Base-by-base conservation (phyloP, 2,888 invertebrate species). In the Drosophila meridiana region DNA sequence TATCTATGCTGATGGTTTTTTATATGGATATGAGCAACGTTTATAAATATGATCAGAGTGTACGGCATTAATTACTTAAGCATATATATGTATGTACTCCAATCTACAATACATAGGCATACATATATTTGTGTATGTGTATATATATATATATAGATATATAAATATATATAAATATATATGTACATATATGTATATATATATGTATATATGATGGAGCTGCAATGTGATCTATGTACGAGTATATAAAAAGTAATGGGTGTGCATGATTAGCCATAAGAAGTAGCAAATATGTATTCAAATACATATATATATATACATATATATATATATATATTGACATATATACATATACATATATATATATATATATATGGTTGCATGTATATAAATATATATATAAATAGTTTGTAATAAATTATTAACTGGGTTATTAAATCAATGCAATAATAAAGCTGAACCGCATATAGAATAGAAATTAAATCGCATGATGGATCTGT, bases 401-500 rank as follows among this genome's bases (percentile, higher is more conserved):
- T 82, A 73, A 75, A 75, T 82, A 82, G 76, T 71, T 82, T 69
- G 70, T 87, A 73, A 87, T 83, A 85, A 82, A 83, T 72, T 85
- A 85, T 73, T 85, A 82, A 87, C 73, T 76, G 88, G 86, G 67
- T 80, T 85, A 83, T 71, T 84, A 89, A 85, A 89, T 85, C 75
- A 85, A 90, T 80, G 77, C 79, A 87, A 91, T 92, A 92, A 93
- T 93, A 93, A 93, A 93, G 93, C 93, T 93, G 93, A 93, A 92
- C 93, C 93, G 93, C 93, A 93, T 93, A 93, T 93, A 93, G 93
- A 93, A 93, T 91, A 93, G 93, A 93, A 93, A 93, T 93, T 93
- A 93, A 92, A 92, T 87, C 83, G 84, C 81, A 82, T 82, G 82
- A 91, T 91, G 84, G 86, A 86, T 87, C 73, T 82, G 69, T 74